phyloP scores from a whole-genome alignment of 2,888 invertebrate species.

The Abrostola triplasia region DNA sequence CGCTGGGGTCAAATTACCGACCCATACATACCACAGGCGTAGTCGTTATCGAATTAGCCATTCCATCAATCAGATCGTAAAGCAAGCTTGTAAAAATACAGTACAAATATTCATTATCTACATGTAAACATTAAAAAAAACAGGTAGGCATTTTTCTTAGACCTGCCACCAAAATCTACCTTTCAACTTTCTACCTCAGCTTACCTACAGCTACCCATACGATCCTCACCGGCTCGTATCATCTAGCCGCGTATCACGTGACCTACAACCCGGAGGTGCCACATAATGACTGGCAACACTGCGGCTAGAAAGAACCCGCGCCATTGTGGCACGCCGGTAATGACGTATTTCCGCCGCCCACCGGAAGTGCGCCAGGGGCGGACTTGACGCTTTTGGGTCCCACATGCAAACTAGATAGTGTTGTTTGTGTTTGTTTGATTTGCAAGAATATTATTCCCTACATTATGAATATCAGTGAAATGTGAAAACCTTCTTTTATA shows the following conservation, averaged over 20 bases:
- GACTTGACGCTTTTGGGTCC: constrained; percentile 23
- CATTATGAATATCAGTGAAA: no score
- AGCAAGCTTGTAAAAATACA: no score
- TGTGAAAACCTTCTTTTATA: no score
- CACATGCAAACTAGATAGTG: constrained; percentile 14
- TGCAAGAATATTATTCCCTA: background rate
- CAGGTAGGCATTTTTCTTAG: no score
- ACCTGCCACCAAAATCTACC: no score
- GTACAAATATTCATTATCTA: no score
- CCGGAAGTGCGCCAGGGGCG: constrained; percentile 44
- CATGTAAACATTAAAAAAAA: no score
- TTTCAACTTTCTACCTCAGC: background rate
- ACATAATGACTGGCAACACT: constrained; percentile 49
- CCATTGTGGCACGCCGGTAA: constrained; percentile 66
- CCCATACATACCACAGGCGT: no score
- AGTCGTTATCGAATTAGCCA: no score
- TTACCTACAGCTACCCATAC: background rate
- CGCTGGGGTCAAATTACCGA: no score
- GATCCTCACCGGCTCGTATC: background rate
- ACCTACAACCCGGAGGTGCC: constrained; percentile 47
- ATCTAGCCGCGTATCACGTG: constrained; percentile 10
- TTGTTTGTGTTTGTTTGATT: background rate
- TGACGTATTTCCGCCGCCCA: constrained; percentile 70
- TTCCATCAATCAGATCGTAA: no score
- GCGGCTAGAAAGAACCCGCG: constrained; percentile 43